Evolutionary conservation across 2,888 invertebrate genomes (phyloP), one percentile per base, ranked within the genome.

Genomic region (Dryobota labecula): DNA sequence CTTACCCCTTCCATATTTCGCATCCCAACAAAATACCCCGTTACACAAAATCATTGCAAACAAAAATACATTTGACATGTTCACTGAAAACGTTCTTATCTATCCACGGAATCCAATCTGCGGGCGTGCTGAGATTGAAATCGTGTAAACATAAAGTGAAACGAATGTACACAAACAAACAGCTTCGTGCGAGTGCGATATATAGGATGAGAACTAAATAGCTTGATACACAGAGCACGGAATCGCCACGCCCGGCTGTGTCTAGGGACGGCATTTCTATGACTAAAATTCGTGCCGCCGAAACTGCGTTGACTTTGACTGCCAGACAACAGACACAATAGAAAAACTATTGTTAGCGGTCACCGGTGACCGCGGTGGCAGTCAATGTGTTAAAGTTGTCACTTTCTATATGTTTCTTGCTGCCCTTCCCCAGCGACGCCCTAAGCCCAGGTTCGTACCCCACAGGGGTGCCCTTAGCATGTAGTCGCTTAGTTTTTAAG

Each of bases 61-160:
- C 60, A 64, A 71, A 81, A 84, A 77, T 72, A 70, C 15, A 76
- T 77, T 71, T 70, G 53, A 70, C 71, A 41, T 72, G 56, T 72
- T 74, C 53, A 41, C 67, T 69, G 65, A 36, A 65, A 78, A 60
- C 51, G 38, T 60, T 76, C 76, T 79, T 86, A 85, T 80, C 78
- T 71, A 62, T 68, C 61, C 56, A 71, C 68, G 47, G 69, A 80
- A 86, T 85, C 83, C 87, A 84, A 87, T 87, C 84, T 83, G 78
- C 67, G 78, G 80, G 80, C 80, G 78, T 76, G 30, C 79, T 68
- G 70, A 86, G 83, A 87, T 85, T 84, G 84, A 81, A 80, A 81
- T 85, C 82, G 84, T 80, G 82, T 84, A 82, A 82, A 88, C 83
- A 88, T 83, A 85, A 85, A 88, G 84, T 85, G 85, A 87, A 88